phyloP scores from a whole-genome alignment of 2,797 vertebrate species.

The Eleutherodactylus coqui region DNA sequence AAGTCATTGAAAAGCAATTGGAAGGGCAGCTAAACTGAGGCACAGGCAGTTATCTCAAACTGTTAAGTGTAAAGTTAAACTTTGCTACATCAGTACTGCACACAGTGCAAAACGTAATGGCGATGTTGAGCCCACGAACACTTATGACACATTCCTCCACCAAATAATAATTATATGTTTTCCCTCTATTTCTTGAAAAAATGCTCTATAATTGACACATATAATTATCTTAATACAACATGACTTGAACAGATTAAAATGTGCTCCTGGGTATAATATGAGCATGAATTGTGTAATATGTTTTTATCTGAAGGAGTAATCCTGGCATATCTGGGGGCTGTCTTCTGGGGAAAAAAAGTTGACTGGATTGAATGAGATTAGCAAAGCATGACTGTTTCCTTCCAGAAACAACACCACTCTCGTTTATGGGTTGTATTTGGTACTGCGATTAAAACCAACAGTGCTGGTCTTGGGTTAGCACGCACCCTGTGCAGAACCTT shows the following conservation, averaged over 20 bases:
- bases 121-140: not conserved
- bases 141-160: not conserved
- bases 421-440: not conserved
- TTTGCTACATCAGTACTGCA: no score
- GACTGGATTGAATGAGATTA: not conserved
- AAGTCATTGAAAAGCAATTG: no score
- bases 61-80: no score
- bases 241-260: not conserved
- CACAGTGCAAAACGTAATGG: not conserved
- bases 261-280: not conserved
- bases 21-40: no score
- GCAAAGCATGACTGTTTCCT: not conserved
- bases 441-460: not conserved
- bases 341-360: not conserved
- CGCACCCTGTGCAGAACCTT: no score
- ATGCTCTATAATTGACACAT: not conserved
- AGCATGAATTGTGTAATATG: not conserved
- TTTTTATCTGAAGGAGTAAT: not conserved
- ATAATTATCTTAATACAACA: not conserved
- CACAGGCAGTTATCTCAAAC: no score
- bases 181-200: not conserved
- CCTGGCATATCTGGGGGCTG: not conserved
- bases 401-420: not conserved
- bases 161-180: not conserved
- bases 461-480: no score